A percentile compares a stretch with the other conserved stretches of the same genome.
Conservation (phyloP, 2,888 invertebrate genomes). For the Ormyrus pomaceus region DNA sequence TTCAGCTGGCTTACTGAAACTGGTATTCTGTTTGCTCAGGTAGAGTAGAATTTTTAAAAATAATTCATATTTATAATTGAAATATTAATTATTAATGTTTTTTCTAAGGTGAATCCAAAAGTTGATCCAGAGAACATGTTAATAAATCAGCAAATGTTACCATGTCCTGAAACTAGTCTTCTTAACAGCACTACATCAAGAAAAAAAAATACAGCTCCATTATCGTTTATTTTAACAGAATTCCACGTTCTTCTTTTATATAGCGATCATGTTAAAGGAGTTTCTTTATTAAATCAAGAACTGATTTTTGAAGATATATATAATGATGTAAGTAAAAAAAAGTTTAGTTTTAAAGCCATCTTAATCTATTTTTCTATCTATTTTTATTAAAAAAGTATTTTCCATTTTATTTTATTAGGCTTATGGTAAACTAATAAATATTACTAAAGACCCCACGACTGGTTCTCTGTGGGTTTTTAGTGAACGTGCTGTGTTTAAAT, state of each 20-base stretch:
- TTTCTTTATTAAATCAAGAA: slow-evolving; percentile 91
- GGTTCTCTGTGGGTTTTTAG: slow-evolving; percentile 92
- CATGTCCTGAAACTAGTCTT: slow-evolving; percentile 71
- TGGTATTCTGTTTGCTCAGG: slow-evolving; percentile 88
- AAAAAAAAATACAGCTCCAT: slow-evolving; percentile 76
- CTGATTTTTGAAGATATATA: slow-evolving; percentile 91
- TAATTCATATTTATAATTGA: slow-evolving; percentile 61
- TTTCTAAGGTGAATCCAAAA: slow-evolving; percentile 68
- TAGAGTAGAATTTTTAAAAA: slow-evolving; percentile 68
- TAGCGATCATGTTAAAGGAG: slow-evolving; percentile 87
- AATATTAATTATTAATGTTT: neutral
- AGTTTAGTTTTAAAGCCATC: neutral
- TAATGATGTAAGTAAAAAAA: slow-evolving; percentile 77
- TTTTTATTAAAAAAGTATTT: neutral
- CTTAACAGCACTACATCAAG: slow-evolving; percentile 63
- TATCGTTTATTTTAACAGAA: slow-evolving; percentile 90
- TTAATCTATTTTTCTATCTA: slow-evolving; percentile 5
- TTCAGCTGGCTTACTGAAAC: slow-evolving; percentile 93
- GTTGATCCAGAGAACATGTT: slow-evolving; percentile 72
- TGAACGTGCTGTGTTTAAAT: slow-evolving; percentile 89
- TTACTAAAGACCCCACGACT: slow-evolving; percentile 87
- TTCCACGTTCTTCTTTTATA: slow-evolving; percentile 93
- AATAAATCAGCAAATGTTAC: slow-evolving; percentile 69
- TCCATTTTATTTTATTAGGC: slow-evolving; percentile 72
- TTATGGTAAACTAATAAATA: slow-evolving; percentile 87